A percentile compares a stretch with the other conserved stretches of the same genome.
Evolutionary conservation across 2,113 vertebrate species (phyloP).

Genomic region (Sylvicapra grimmia): DNA sequence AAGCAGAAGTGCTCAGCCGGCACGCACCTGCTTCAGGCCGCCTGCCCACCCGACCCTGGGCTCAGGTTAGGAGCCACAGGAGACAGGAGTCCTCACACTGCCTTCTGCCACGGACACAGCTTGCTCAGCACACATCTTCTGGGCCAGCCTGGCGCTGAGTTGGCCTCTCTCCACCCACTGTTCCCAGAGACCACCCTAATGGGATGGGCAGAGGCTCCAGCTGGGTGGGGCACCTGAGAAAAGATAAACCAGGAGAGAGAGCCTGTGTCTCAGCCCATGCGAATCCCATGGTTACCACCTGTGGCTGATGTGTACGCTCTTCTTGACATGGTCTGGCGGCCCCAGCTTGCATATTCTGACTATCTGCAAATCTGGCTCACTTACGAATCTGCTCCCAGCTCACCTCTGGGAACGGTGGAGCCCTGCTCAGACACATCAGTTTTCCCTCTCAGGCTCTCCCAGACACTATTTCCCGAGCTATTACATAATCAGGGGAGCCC

Average conservation of each 20-base stretch:
- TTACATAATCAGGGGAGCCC: neutral
- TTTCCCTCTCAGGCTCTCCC: neutral
- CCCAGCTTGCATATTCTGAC: neutral
- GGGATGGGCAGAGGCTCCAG: neutral
- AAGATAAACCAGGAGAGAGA: neutral
- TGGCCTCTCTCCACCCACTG: neutral
- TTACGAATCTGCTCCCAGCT: neutral
- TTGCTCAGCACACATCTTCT: neutral
- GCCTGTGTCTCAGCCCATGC: accelerated
- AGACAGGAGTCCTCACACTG: neutral
- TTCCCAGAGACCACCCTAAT: neutral
- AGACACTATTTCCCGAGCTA: neutral
- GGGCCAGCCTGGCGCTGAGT: neutral
- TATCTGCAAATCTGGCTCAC: neutral
- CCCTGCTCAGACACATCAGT: neutral
- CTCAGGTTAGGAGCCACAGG: neutral
- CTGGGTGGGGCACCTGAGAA: neutral
- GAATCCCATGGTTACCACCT: neutral
- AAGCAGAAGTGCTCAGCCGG: neutral
- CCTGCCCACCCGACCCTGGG: neutral
- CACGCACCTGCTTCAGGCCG: neutral
- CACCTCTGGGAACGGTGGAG: neutral
- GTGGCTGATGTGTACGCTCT: accelerated
- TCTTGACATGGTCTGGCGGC: neutral
- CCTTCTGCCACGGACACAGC: neutral